Evolutionary conservation across 2,113 vertebrate genomes (phyloP).

Genomic region (Syrmaticus mikado): DNA sequence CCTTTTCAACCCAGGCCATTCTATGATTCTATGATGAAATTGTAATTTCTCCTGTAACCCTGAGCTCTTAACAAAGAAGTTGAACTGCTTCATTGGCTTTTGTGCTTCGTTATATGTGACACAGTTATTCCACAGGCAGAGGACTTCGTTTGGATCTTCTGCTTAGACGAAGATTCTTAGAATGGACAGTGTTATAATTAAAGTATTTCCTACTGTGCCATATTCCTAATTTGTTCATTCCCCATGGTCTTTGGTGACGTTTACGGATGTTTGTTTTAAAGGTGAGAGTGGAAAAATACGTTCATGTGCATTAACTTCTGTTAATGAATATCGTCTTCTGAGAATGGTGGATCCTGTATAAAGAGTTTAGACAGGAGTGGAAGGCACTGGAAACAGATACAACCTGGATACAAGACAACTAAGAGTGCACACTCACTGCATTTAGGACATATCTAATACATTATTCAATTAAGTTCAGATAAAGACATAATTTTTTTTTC

Average conservation of each 20-base stretch:
- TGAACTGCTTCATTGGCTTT: neutral
- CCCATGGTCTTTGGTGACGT: neutral
- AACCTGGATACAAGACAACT: neutral
- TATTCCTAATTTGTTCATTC: neutral
- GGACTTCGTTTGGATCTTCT: neutral
- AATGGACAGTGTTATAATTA: neutral
- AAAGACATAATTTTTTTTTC: neutral
- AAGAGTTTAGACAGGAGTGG: neutral
- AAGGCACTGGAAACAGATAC: accelerated
- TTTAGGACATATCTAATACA: neutral
- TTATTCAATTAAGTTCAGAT: neutral
- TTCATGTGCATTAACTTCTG: neutral
- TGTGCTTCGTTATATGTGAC: neutral
- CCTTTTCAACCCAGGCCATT: no score
- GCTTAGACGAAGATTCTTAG: neutral
- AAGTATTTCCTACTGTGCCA: neutral
- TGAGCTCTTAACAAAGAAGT: neutral
- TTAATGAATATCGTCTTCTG: no score
- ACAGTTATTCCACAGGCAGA: neutral
- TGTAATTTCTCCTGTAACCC: neutral
- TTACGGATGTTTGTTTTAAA: neutral
- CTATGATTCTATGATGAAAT: no score
- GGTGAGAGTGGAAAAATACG: neutral
- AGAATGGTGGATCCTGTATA: neutral
- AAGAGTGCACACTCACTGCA: neutral